phyloP scores from a whole-genome alignment of 2,888 invertebrate genomes.

The Agrochola litura region DNA sequence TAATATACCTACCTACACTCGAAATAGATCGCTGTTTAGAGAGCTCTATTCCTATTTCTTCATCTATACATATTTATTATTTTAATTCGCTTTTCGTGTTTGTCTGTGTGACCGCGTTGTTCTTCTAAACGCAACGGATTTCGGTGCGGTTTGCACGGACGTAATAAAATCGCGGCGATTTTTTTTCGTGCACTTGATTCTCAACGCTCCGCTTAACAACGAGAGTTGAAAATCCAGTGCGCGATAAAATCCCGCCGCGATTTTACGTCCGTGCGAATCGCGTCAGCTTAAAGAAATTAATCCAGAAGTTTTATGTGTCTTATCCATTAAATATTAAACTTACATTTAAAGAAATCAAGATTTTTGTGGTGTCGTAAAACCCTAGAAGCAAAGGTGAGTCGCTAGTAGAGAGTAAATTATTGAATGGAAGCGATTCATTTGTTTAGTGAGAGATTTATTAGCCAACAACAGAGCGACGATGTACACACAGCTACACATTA shows the following conservation, averaged over 20 bases:
- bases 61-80: conserved; percentile 2
- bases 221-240: no score
- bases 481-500: no score
- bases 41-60: conserved; percentile 29
- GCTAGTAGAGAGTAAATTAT: conserved; percentile 38
- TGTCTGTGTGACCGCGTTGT: neutral
- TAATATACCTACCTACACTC: conserved; percentile 13
- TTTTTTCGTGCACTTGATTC: no score
- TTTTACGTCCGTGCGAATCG: no score
- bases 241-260: no score
- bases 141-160: neutral
- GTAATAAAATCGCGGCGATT: no score
- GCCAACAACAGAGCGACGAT: neutral
- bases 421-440: conserved; percentile 31
- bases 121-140: neutral
- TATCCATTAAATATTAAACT: neutral
- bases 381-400: neutral
- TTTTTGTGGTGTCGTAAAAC: neutral
- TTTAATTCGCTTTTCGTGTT: neutral
- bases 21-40: conserved; percentile 49
- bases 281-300: neutral
- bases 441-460: conserved; percentile 14
- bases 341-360: neutral
- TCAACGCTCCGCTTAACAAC: no score
- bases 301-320: neutral